Conservation (phyloP, 2,888 invertebrate species). For the Papilio elwesi region DNA sequence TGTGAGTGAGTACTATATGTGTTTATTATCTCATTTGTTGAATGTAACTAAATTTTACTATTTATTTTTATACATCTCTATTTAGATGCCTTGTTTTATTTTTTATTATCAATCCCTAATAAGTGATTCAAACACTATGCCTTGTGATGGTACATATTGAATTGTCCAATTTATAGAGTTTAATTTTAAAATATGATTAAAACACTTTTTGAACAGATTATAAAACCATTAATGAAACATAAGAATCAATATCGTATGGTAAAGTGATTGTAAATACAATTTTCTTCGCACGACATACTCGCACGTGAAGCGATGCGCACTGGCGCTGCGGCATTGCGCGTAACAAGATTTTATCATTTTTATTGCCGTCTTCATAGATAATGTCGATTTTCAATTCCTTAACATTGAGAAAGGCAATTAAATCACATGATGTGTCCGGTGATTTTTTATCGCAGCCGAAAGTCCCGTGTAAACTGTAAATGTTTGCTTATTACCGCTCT, state of each 20-base stretch:
- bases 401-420: conserved; percentile 13
- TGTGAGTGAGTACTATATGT: conserved; percentile 27
- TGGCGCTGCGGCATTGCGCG: neutral
- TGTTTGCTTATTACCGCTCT: neutral
- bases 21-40: neutral
- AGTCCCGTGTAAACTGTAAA: conserved; percentile 19
- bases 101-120: neutral
- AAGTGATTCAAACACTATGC: too few relatives aligned
- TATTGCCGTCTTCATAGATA: neutral
- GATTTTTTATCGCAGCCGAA: conserved; percentile 9
- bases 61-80: neutral
- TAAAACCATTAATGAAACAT: neutral
- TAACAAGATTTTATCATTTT: conserved; percentile 11
- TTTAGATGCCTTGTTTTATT: neutral
- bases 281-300: neutral
- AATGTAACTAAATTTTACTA: neutral
- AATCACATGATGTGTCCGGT: conserved; percentile 18
- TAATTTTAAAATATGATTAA: too few relatives aligned
- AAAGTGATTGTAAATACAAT: neutral
- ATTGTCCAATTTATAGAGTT: too few relatives aligned
- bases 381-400: conserved; percentile 3
- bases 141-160: too few relatives aligned
- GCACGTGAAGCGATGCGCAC: neutral
- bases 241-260: neutral
- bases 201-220: too few relatives aligned